Evolutionary conservation across 2,113 vertebrate genomes (phyloP), one percentile per base, ranked within the genome.

Genomic region (Agelaius phoeniceus): DNA sequence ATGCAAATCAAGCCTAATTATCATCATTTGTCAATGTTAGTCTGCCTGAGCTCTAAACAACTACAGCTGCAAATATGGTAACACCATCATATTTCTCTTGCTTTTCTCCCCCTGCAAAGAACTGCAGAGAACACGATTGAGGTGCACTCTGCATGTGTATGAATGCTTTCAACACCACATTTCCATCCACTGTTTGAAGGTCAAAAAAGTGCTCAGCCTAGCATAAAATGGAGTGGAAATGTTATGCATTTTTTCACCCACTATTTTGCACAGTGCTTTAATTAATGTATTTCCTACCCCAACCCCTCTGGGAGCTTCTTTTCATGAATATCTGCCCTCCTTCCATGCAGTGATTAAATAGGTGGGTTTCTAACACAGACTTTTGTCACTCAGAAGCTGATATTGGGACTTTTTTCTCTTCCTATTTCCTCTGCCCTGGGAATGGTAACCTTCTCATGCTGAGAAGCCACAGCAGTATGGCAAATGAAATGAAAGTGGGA

Each of bases 1-100:
- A 98, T 96, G 97, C 97, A 98, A 98, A 98, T 98, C 80, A 96
- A 98, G 82, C 49, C 89, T 98, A 98, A 98, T 98, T 97, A 98
- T 92, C 90, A 95, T 97, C 97, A 97, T 97, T 98, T 98, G 97
- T 98, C 97, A 98, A 97, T 96, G 97, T 96, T 97, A 95, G 93
- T 84, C 96, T 97, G 97, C 93, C 95, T 96, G 96, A 86, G 92
- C 78, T 90, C 96, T 85, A 95, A 89, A 96, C 95, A 97, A 95
- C 88, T 71, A 96, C 93, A 97, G 89, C 85, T 94, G 93, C 93
- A 87, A 78, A 92, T 96, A 93, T 90, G 90, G 90, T 79, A 95
- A 92, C 37, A 11, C 24, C 26, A 91, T 81, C 73, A 75, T 90
- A 84, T 96, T 97, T 97, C 92, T 93, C 2, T 88, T 94, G 92